phyloP scores from a whole-genome alignment of 2,888 invertebrate species.

The Bombyx huttoni region DNA sequence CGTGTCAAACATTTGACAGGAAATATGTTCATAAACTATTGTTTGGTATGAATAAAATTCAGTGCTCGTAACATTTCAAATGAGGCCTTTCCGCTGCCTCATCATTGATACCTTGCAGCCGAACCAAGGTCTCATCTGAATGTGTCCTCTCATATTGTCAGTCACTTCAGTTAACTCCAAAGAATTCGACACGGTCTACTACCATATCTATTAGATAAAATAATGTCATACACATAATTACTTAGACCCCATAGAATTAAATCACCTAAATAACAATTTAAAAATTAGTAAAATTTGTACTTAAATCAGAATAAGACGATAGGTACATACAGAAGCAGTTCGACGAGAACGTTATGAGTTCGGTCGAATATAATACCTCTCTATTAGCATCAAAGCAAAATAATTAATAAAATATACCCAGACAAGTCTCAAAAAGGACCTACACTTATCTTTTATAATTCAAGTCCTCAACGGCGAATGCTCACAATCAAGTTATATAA shows the following conservation, averaged over 20 bases:
- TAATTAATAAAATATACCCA: conserved; percentile 67
- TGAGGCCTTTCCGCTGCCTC: conserved; percentile 5
- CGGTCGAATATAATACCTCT: conserved; percentile 30
- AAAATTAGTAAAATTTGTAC: conserved; percentile 70
- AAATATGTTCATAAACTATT: not conserved
- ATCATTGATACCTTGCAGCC: conserved; percentile 6
- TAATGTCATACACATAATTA: conserved; percentile 37
- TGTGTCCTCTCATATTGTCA: conserved; percentile 1
- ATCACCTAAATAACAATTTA: conserved; percentile 63
- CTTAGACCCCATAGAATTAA: conserved; percentile 42
- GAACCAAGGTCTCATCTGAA: conserved; percentile 13
- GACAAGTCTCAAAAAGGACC: conserved; percentile 60
- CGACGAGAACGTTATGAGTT: conserved; percentile 16
- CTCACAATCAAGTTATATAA: conserved; percentile 54
- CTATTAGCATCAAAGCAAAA: conserved; percentile 56
- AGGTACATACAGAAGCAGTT: conserved; percentile 42
- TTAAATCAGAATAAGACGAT: conserved; percentile 52
- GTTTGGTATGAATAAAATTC: conserved; percentile 5
- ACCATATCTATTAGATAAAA: conserved; percentile 38
- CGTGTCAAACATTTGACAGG: conserved; percentile 36
- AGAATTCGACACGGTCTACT: conserved; percentile 43
- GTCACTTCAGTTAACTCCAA: conserved; percentile 10
- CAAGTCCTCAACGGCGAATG: conserved; percentile 55
- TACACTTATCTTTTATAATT: conserved; percentile 40
- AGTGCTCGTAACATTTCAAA: conserved; percentile 1